A percentile compares a stretch with the other conserved stretches of the same genome.
These are phyloP conservation scores for Drosophila littoralis DNA, from an alignment of 1,140 invertebrate genomes.

Conservation along the genomic window DNA sequence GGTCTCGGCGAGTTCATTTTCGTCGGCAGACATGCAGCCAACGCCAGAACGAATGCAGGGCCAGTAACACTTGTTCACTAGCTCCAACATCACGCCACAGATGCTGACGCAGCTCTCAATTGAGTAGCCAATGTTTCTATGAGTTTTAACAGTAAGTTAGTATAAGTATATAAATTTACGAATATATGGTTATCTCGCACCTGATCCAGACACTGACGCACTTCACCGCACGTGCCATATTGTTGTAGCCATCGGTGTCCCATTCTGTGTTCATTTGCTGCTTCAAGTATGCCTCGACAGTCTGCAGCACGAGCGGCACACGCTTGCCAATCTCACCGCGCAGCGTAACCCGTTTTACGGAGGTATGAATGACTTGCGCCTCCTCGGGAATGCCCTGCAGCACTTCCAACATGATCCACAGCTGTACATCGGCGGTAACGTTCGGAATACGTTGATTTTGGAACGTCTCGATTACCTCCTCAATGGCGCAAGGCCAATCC, in stretches of 20 bases:
- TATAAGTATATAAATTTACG: not conserved
- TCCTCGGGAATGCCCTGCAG: conserved; percentile 93
- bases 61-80: conserved; percentile 83
- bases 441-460: conserved; percentile 87
- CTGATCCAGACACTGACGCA: conserved; percentile 88
- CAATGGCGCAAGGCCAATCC: conserved; percentile 88
- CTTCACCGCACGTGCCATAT: conserved; percentile 86
- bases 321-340: conserved; percentile 74
- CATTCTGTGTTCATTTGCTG: conserved; percentile 64
- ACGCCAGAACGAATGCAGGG: conserved; percentile 71
- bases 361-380: conserved; percentile 80
- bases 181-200: conserved; percentile 49
- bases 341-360: conserved; percentile 70
- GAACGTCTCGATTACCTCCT: conserved; percentile 88
- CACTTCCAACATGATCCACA: conserved; percentile 89
- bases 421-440: conserved; percentile 84
- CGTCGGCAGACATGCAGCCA: conserved; percentile 85
- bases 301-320: conserved; percentile 71
- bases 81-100: conserved; percentile 69
- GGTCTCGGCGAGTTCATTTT: conserved; percentile 86
- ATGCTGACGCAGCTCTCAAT: conserved; percentile 84
- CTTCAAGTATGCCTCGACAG: conserved; percentile 69
- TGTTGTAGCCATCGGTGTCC: conserved; percentile 81
- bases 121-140: conserved; percentile 80
- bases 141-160: no score